phyloP scores from a whole-genome alignment of 2,888 invertebrate species.

The Pandemis heparana region DNA sequence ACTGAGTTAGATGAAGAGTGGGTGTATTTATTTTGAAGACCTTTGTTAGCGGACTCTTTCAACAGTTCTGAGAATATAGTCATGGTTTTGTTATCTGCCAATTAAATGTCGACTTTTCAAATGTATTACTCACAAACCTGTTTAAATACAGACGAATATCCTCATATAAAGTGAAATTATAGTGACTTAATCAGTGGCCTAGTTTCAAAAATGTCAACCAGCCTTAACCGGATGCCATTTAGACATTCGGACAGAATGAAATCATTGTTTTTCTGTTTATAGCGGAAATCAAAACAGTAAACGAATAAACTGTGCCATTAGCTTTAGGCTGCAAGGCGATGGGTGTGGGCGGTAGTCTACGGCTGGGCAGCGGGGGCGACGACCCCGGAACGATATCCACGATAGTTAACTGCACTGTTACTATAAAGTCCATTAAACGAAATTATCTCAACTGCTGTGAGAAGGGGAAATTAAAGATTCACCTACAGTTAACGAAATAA shows the following conservation, averaged over 20 bases:
- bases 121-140: not conserved
- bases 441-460: conserved; percentile 35
- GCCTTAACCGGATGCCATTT: conserved; percentile 2
- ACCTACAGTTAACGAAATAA: not conserved
- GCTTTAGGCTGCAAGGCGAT: conserved; percentile 55
- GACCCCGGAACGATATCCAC: conserved; percentile 69
- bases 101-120: not conserved
- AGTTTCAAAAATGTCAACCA: conserved; percentile 13
- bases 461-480: conserved; percentile 31
- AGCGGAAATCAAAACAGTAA: conserved; percentile 43
- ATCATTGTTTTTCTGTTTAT: conserved; percentile 39
- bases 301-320: conserved; percentile 54
- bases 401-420: conserved; percentile 47
- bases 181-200: conserved; percentile 30
- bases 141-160: not conserved
- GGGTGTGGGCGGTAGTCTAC: conserved; percentile 64
- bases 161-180: conserved; percentile 19
- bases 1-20: too few species aligned
- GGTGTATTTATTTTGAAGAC: too few species aligned
- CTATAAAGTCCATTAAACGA: conserved; percentile 45
- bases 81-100: not conserved
- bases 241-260: conserved; percentile 10
- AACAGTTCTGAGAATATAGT: not conserved
- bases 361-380: conserved; percentile 55
- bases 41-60: not conserved